Evolutionary conservation across 2,797 vertebrate genomes (phyloP), one percentile per base, ranked within the genome.

Genomic region (Microcaecilia unicolor): DNA sequence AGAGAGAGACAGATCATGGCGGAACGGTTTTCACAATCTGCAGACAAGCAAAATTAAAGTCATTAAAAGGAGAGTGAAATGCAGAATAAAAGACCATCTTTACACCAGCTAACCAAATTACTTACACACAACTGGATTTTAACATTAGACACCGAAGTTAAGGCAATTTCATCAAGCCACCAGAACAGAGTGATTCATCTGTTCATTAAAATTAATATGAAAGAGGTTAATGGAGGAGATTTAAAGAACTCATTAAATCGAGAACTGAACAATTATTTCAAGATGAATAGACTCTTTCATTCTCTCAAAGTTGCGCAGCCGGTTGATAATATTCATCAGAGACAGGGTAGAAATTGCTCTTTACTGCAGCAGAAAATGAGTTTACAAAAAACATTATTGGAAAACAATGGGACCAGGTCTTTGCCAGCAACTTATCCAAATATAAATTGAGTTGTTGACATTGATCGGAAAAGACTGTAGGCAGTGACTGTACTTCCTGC

Each of bases 51-150:
- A 25, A 37, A 30, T 13, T 10, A 41, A 35, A 6, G 34, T n/a
- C 21, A 22, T 15, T 27, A 42, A 37, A 37, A 6, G 12, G 7
- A 45, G 21, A 4, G 6, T 11, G 11, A 25, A 9, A 34, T 12
- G 22, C 4, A 27, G 5, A 19, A 9, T 23, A 28, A 18, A 37
- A 10, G 6, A 37, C 16, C 20, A 29, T 11, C 31, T 3, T 8
- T 51, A 41, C 8, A 41, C 4, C 2, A 7, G 10, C 55, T 56
- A 31, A 31, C 21, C 34, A 45, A 18, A 38, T 29, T 22, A 12
- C 10, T 15, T 48, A 15, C 8, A 10, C 7, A 10, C 9, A 8
- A 5, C 2, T 35, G 23, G 14, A 22, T 37, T 15, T 5, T 28
- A 22, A n/a, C 22, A 26, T 20, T 12, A 28, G 34, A 18, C 23